These are phyloP conservation scores for Penaeus indicus DNA, from an alignment of 1,140 invertebrate species.

Conservation along the genomic window DNA sequence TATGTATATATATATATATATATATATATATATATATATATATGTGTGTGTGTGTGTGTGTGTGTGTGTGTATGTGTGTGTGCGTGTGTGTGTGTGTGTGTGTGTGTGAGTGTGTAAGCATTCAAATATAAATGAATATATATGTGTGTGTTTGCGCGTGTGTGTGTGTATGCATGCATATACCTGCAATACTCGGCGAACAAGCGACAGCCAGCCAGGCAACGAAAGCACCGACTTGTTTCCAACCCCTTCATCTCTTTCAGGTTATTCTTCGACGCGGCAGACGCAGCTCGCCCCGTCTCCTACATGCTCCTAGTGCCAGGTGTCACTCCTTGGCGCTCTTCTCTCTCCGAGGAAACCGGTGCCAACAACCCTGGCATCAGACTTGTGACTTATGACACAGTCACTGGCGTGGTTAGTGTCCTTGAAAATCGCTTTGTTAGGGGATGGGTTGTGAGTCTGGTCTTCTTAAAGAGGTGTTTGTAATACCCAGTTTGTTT, in stretches of 20 bases:
- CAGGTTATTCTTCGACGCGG: conserved; percentile 45
- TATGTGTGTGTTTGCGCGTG: background rate
- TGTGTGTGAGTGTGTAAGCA: too few species aligned
- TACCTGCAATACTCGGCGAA: too few species aligned
- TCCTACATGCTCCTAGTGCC: conserved; percentile 89
- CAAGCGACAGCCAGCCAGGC: too few species aligned
- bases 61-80: too few species aligned
- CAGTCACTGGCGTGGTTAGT: conserved; percentile 83
- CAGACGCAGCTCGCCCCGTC: conserved; percentile 74
- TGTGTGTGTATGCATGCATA: background rate
- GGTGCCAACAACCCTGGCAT: conserved; percentile 86
- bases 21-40: too few species aligned
- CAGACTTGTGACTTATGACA: conserved; percentile 89
- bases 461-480: background rate
- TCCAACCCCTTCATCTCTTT: too few species aligned
- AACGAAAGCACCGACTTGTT: too few species aligned
- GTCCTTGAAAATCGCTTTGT: conserved; percentile 67
- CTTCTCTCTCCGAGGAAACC: conserved; percentile 74
- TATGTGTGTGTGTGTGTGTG: too few species aligned
- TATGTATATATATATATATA: background rate
- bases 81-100: too few species aligned
- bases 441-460: too few species aligned
- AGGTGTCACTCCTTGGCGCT: conserved; percentile 84
- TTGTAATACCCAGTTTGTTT: too few species aligned
- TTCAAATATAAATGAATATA: background rate